Base-by-base conservation (phyloP, 1,140 invertebrate species). In the Glomeris maerens region DNA sequence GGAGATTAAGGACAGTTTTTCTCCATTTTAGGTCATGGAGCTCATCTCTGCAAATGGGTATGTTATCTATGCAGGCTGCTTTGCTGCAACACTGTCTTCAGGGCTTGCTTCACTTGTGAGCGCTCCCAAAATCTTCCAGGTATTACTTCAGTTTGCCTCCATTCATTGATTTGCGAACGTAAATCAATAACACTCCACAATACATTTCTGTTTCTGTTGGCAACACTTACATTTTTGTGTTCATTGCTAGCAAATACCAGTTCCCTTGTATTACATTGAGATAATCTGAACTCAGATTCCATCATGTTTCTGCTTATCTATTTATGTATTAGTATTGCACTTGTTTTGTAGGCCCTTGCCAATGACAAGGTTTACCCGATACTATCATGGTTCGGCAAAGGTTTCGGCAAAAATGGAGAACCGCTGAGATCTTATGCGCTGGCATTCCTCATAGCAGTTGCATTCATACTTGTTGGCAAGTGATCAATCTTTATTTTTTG, bases 351-450 rank as follows among this genome's bases (percentile, higher is more conserved):
- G 68, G 92, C 92, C 2, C 71, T 98, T 7, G 93, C 92, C 55
- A 83, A 86, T 52, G 94, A 98, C 70, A 77, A 81, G 56, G 84
- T 98, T 52, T 98, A 97, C 69, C 94, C 94, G 0, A 84, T 87
- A 7, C 73, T 98, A 47, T 81, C 86, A 38, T 84, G 78, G 66
- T 97, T 98, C 70, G 89, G 84, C 31, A 91, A 92, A 68, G 89
- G 88, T 1, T 95, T 92, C 62, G 91, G 93, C 17, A 87, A 84
- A 62, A 72, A 77, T 52, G 83, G 87, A 22, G 92, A 97, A 65
- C 93, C 94, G 0, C 84, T 91, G 60, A 71, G 89, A 52, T 91
- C 88, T 49, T 98, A 98, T 62, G 72, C 92, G 5, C 71, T 97
- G 0, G 87, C 89, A 0, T 96, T 95, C 67, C 60, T 85, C 27